Base-by-base conservation (phyloP, 2,888 invertebrate species). In the Caenorhabditis imperialis region DNA sequence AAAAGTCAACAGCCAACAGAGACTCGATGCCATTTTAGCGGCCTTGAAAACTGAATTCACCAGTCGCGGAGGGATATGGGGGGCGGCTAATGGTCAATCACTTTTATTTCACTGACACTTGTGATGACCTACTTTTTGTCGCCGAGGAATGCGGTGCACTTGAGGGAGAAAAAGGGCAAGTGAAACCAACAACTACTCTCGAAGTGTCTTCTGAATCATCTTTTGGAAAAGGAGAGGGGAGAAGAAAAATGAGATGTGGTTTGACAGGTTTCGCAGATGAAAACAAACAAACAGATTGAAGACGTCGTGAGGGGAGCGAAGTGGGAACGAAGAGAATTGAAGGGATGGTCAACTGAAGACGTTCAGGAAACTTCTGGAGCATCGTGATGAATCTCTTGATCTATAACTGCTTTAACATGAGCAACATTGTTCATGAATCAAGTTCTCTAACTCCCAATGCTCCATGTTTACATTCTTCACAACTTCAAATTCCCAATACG, bases 91-190 rank as follows among this genome's bases (percentile, higher is more conserved):
- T 47, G 57, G 42, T 33, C 57, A 47, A 47, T 58, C 57, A 58
- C 57, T 58, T 47, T 58, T 58, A 45, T 37, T 57, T 55, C 55
- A 55, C n/a, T 45, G 55, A 55, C 55, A 44, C 30, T 50, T 50
- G n/a, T n/a, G 20, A 35, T 62, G 62, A 62, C 62, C 62, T 62
- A 62, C 62, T 53, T 62, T 51, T 47, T 58, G 12, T 6, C 20
- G 22, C 35, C 20, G 35, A 20, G 10, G 57, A 14, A 35, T 22
- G n/a, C 25, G 44, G 44, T 35, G 44, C 14, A 44, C 16, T 40
- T 20, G 37, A 14, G 22, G 22, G 22, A 18, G 45, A 22, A 22
- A 18, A 12, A 27, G 23, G 10, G 16, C 22, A 22, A 33, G 50
- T 22, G 50, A 50, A 50, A 50, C 50, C 50, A 35, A 50, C n/a